Evolutionary conservation across 1,140 invertebrate genomes (phyloP).

Genomic region (roundworm (Caenorhabditis elegans)): WBcel235 BX284602.5:7718501-7719000

Average conservation of each 20-base stretch:
- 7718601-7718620: not conserved
- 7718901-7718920: no score
- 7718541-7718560: slow-evolving; percentile 16
- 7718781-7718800: no score
- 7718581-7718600: not conserved
- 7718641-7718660: not conserved
- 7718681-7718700: not conserved
- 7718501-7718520: slow-evolving; percentile 8
- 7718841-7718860: no score
- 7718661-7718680: not conserved
- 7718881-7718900: no score
- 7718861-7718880: no score
- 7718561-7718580: not conserved
- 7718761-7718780: no score
- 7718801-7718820: no score
- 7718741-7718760: not conserved
- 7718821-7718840: no score
- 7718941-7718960: no score
- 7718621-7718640: not conserved
- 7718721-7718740: not conserved
- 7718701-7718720: slow-evolving; percentile 20
- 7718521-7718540: not conserved
- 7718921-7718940: no score
- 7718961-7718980: no score
- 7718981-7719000: no score